Evolutionary conservation across 2,888 invertebrate species (phyloP), one percentile per base, ranked within the genome.

Genomic region (Xylocampa areola): DNA sequence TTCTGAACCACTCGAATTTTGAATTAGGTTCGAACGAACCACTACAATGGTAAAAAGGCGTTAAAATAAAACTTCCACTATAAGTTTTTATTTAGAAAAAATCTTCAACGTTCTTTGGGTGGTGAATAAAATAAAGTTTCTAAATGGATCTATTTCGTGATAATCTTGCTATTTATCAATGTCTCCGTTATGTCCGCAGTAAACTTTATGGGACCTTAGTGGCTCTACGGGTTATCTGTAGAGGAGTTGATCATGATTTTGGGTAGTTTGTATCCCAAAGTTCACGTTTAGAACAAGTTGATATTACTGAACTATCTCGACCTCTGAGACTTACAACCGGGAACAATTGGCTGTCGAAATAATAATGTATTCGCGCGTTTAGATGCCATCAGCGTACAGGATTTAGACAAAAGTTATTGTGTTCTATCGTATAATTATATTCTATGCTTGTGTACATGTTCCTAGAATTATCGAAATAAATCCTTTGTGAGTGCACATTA

Each of bases 141-240:
- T 58, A 62, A 69, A 68, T 52, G 66, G 63, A 62, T 73, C 59
- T 73, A 65, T 70, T 59, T 67, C 51, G 43, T 58, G 76, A 74
- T 79, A 79, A 79, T 77, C 79, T 77, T 43, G 58, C 72, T 69
- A 76, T 78, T 73, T 77, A 77, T 79, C 77, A 76, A 65, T 67
- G 74, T 68, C 68, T 37, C 68, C 68, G 74, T 68, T 77, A 69
- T 62, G 71, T 65, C 57, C 33, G 58, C 48, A 68, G 64, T 71
- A 64, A 77, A 77, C 37, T 73, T 73, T 68, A 66, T 73, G 63
- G 61, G 62, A 55, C 55, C 68, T 68, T 50, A 48, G 66, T 44
- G 43, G 49, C 63, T 57, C 51, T 43, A 32, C 21, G 55, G 61
- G 68, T 71, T 70, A 75, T 75, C 68, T 65, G 43, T 48, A 58